Conservation (phyloP, 2,797 vertebrate species). For the Cyclura pinguis region DNA sequence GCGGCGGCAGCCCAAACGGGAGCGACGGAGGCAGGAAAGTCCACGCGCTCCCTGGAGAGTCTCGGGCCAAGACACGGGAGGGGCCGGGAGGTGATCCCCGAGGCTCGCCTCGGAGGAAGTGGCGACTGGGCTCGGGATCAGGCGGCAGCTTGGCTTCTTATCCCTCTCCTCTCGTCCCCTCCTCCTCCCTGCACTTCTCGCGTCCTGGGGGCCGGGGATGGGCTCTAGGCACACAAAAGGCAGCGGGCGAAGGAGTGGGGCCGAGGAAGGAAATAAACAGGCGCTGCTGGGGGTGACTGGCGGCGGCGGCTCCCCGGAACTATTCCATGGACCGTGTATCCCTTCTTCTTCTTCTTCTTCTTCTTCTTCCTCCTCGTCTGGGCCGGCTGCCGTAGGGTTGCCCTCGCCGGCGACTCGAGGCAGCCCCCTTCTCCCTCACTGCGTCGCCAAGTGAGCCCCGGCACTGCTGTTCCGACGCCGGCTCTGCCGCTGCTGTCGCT, state of each 20-base stretch:
- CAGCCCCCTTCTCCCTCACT: constrained; percentile 49
- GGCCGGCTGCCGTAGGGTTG: too few species aligned
- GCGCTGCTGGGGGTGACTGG: constrained; percentile 45
- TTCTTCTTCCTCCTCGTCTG: background rate
- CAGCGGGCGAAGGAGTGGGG: constrained; percentile 62
- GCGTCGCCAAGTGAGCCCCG: constrained; percentile 39
- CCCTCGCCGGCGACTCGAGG: constrained; percentile 33
- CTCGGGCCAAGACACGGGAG: constrained; percentile 16
- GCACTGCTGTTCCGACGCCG: constrained; percentile 47
- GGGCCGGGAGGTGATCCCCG: constrained; percentile 29
- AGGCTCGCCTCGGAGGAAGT: constrained; percentile 16
- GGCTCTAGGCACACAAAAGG: constrained; percentile 71
- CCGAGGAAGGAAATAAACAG: constrained; percentile 15
- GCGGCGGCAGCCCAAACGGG: constrained; percentile 1
- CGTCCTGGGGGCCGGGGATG: constrained; percentile 59
- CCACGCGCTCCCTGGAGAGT: background rate
- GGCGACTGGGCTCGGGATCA: constrained; percentile 53
- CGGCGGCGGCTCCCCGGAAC: background rate
- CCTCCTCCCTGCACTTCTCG: constrained; percentile 31
- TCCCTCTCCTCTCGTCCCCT: constrained; percentile 16
- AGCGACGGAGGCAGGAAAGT: constrained; percentile 31
- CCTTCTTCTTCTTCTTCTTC: constrained; percentile 29
- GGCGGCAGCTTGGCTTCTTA: constrained; percentile 48
- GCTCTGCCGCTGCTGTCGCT: constrained; percentile 54
- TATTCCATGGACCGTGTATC: too few species aligned